Conservation (phyloP, 2,797 vertebrate species). For the Anas flavirostris region DNA sequence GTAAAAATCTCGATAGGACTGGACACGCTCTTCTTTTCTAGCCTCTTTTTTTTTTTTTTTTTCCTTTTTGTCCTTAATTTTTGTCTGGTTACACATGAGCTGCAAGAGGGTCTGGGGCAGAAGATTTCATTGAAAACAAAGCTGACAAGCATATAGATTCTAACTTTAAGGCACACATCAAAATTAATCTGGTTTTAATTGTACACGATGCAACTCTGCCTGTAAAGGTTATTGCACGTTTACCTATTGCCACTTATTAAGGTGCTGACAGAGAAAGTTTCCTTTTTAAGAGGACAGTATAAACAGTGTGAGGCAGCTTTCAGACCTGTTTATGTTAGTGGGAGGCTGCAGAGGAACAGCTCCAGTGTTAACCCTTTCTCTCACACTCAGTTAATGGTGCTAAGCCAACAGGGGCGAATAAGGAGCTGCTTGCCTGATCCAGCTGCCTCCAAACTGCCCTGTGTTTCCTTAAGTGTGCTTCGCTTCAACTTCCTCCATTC, state of each 20-base stretch:
- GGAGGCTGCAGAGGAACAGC: conserved; percentile 11
- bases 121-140: not conserved
- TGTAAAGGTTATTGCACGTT: conserved; percentile 34
- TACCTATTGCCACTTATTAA: conserved; percentile 55
- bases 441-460: not conserved
- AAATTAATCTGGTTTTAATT: conserved; percentile 25
- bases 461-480: not conserved
- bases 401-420: not conserved
- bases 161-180: not conserved
- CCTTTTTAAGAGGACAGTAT: conserved; percentile 68
- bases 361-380: conserved; percentile 28
- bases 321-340: conserved; percentile 73
- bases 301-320: conserved; percentile 63
- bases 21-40: not conserved
- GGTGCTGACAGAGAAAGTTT: conserved; percentile 65
- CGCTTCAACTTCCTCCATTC: not conserved
- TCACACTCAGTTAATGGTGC: not conserved
- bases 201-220: not conserved
- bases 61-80: not conserved
- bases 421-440: not conserved
- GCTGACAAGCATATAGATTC: not conserved
- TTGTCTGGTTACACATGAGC: not conserved
- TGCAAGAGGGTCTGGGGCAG: not conserved
- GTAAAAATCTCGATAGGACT: not conserved
- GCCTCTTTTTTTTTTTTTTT: not conserved